A percentile compares a stretch with the other conserved stretches of the same genome.
Evolutionary conservation across 2,797 vertebrate genomes (phyloP).

Genomic region (Neosalanx taihuensis): DNA sequence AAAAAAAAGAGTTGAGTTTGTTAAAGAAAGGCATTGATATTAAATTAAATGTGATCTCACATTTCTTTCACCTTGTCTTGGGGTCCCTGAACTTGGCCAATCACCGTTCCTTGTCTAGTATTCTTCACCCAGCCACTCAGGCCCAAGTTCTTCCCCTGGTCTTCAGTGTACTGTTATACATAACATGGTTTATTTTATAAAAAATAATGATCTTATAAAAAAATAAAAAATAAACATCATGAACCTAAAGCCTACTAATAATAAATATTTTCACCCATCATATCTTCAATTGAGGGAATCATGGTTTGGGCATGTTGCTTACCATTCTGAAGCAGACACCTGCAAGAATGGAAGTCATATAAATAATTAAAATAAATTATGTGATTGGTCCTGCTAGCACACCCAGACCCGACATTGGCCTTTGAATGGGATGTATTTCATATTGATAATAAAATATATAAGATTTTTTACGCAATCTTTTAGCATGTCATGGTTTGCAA

Average conservation of each 20-base stretch:
- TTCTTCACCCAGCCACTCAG: slow-evolving; percentile 92
- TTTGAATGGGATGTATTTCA: neutral
- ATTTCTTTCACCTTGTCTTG: slow-evolving; percentile 80
- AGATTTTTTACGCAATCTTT: neutral
- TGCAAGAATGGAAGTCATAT: slow-evolving; percentile 57
- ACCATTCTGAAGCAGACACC: slow-evolving; percentile 96
- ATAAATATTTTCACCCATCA: neutral
- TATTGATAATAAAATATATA: neutral
- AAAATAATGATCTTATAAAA: no score
- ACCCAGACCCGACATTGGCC: no score
- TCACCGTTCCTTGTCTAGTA: slow-evolving; percentile 83
- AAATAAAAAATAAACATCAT: neutral
- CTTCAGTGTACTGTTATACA: slow-evolving; percentile 82
- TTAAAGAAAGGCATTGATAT: no score
- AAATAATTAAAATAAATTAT: neutral
- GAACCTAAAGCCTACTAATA: neutral
- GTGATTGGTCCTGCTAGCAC: neutral
- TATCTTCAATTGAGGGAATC: neutral
- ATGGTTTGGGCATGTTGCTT: slow-evolving; percentile 54
- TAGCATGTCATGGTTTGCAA: neutral
- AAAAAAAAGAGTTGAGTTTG: no score
- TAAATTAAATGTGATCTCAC: slow-evolving; percentile 70
- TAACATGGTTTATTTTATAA: neutral
- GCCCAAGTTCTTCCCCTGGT: slow-evolving; percentile 78
- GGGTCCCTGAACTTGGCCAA: slow-evolving; percentile 85